Conservation (phyloP, 2,888 invertebrate genomes). For the Anoplius nigerrimus region DNA sequence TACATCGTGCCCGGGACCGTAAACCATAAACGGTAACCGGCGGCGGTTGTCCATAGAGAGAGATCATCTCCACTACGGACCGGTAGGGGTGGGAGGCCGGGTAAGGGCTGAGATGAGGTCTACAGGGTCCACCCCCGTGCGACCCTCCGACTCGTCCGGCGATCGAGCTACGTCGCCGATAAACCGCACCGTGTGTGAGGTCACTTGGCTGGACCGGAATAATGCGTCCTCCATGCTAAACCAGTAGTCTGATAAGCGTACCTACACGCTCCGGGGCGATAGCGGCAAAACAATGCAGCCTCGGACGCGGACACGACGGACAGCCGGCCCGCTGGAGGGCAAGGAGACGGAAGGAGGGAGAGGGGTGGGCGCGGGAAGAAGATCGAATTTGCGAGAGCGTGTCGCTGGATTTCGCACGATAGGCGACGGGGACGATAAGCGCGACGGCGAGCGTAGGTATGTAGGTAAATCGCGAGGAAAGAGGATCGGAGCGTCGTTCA, state of each 20-base stretch:
- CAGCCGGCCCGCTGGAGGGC: slow-evolving; percentile 10
- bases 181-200: slow-evolving; percentile 35
- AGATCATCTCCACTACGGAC: neutral
- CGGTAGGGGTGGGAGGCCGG: neutral
- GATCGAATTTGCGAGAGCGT: too few relatives aligned
- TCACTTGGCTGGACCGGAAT: slow-evolving; percentile 46
- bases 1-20: too few relatives aligned
- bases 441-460: too few relatives aligned
- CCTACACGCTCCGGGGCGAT: slow-evolving; percentile 32
- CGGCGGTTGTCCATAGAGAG: too few relatives aligned
- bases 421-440: slow-evolving; percentile 14
- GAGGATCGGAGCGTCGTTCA: too few relatives aligned
- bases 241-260: slow-evolving; percentile 45
- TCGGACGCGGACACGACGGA: slow-evolving; percentile 22
- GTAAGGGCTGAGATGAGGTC: too few relatives aligned
- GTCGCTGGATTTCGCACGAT: slow-evolving; percentile 40
- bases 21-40: too few relatives aligned
- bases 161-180: slow-evolving; percentile 41
- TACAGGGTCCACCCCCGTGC: too few relatives aligned
- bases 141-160: neutral
- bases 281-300: slow-evolving; percentile 49
- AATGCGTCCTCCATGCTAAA: slow-evolving; percentile 46
- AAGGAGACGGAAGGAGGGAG: slow-evolving; percentile 27
- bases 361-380: slow-evolving; percentile 3
- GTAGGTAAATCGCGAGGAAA: too few relatives aligned